Evolutionary conservation across 2,888 invertebrate species (phyloP), one percentile per base, ranked within the genome.

Genomic region (Taphrorychus bicolor): DNA sequence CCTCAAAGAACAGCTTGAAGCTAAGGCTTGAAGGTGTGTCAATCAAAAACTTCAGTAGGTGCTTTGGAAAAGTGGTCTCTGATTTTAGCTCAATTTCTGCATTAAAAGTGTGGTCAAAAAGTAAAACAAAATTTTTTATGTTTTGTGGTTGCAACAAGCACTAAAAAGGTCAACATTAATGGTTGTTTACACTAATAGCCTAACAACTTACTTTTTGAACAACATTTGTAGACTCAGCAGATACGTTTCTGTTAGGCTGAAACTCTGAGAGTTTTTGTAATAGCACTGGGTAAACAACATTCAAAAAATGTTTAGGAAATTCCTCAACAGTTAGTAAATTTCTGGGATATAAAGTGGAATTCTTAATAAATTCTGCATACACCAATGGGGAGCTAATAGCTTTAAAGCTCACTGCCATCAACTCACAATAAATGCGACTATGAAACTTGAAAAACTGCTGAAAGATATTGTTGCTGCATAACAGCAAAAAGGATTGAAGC

Each of bases 361-460:
- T 72, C 21, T 63, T 71, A 24, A 78, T 21, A 54, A 76, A 66
- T 42, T 66, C 48, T 40, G 48, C 56, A 14, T 45, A 45, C 45
- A 14, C 45, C 2, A 16, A 2, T 1, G 16, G 16, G 7, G 14
- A 16, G 14, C 14, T 16, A 45, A 14, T 45, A n/a, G 2, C 17
- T n/a, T 45, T 5, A 45, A 17, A 7, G 14, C 45, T 45, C 14
- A 16, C 2, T 45, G 45, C 45, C 41, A 80, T 61, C 66, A 77
- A 72, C 16, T 65, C 61, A 54, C 75, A 78, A 67, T 79, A 79
- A 16, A 64, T 42, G 57, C 73, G 59, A 24, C 75, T 24, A 69
- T 78, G 73, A 51, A 71, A 66, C 67, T 74, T 75, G 70, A 79
- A 79, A 72, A 76, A 78, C 22, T 78, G 75, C 59, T 76, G 73